Base-by-base conservation (phyloP, 2,113 vertebrate genomes). In the Carassius carassius region DNA sequence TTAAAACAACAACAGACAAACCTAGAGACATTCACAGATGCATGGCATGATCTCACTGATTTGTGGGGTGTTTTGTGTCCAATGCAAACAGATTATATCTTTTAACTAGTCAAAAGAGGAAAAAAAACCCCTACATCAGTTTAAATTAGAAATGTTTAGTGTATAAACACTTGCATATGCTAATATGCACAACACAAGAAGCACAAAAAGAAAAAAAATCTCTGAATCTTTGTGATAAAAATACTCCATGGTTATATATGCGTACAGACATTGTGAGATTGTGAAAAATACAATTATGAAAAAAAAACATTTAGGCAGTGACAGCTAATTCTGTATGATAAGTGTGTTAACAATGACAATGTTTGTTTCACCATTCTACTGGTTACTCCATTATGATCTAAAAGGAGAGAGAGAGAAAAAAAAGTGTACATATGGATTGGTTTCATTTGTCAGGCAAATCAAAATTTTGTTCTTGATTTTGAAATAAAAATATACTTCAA, bases 91-190 rank as follows among this genome's bases (percentile, higher is more conserved):
- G 70, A 35, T 78, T 37, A 37, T 44, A 81, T 21, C 44, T 32
- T 12, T 56, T n/a, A 73, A 82, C 56, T 82, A 32, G 41, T 56
- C 44, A 67, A 7, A 82, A 76, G 47, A 85, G 69, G 80, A 60
- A 37, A 35, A 56, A 5, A 41, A 86, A 76, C 74, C 69, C 23
- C 51, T 54, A 78, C 49, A 58, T 69, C 23, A 44, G 19, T 76
- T 88, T 81, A 69, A 85, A 84, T 88, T 80, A 83, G 29, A 81
- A 81, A 83, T 35, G 60, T 86, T 88, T 83, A 86, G 81, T 83
- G 84, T 86, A 80, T 73, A 79, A 74, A 87, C 79, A 87, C 74
- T 85, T 85, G 86, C 86, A 82, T 85, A 85, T 73, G 65, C 65
- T 16, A 85, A 78, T 79, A 85, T 54, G 84, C 75, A 88, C 54